Evolutionary conservation across 2,888 invertebrate genomes (phyloP).

Genomic region (Julus scanicus): DNA sequence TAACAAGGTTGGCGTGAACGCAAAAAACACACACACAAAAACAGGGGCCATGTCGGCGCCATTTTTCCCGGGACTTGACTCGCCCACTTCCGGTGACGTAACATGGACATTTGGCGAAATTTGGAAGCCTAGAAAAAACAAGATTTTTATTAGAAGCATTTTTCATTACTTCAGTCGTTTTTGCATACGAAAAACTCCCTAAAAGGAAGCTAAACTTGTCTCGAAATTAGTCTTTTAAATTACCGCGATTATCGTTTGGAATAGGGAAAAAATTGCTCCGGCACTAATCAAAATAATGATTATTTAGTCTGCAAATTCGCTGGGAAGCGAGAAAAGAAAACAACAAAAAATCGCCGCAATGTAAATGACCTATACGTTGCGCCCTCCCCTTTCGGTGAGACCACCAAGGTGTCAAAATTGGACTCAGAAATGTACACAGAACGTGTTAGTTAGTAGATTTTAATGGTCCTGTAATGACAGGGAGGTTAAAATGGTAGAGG

Average conservation of each 20-base stretch:
- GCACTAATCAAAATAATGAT: conserved; percentile 39
- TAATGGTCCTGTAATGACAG: conserved; percentile 23
- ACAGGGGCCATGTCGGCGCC: neutral
- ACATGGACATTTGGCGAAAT: neutral
- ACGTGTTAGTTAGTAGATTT: conserved; percentile 29
- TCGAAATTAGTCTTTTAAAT: neutral
- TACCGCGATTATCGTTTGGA: neutral
- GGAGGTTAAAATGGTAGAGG: conserved; percentile 27
- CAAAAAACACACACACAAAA: too few relatives aligned
- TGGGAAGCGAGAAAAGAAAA: conserved; percentile 29
- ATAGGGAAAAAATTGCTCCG: neutral
- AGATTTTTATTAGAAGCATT: neutral
- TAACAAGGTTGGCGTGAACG: neutral
- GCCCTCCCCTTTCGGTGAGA: neutral
- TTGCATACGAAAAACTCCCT: neutral
- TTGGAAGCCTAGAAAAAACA: neutral
- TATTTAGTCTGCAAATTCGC: conserved; percentile 42
- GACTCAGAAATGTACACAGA: neutral
- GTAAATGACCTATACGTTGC: conserved; percentile 11
- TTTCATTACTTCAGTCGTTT: neutral
- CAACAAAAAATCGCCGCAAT: neutral
- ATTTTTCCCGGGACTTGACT: neutral
- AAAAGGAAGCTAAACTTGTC: neutral
- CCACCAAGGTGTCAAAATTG: conserved; percentile 27
- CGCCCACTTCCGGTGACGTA: neutral